These are phyloP conservation scores for Equus przewalskii DNA, from an alignment of 2,113 vertebrate genomes.

Conservation along the genomic window DNA sequence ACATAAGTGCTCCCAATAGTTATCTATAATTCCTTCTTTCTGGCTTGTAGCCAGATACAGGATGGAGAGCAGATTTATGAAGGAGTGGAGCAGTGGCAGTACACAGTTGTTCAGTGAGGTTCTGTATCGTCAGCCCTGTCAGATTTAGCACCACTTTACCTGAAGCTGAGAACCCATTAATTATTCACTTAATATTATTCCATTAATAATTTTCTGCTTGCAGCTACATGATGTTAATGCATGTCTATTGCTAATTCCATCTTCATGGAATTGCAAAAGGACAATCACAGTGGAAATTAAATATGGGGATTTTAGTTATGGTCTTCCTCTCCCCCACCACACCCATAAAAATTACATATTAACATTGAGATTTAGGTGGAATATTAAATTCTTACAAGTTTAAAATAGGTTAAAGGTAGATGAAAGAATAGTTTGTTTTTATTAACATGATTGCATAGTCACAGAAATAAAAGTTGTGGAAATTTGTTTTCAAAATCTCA, in stretches of 20 bases:
- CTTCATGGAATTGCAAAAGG: background rate
- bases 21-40: conserved; percentile 10
- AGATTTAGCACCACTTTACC: conserved; percentile 65
- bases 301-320: background rate
- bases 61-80: conserved; percentile 37
- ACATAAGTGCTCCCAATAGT: background rate
- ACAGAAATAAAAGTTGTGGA: background rate
- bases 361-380: background rate
- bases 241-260: conserved; percentile 3
- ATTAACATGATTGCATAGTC: background rate
- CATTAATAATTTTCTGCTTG: conserved; percentile 67
- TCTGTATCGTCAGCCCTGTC: conserved; percentile 21
- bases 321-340: background rate
- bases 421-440: background rate
- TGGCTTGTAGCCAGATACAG: background rate
- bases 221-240: conserved; percentile 69
- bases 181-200: conserved; percentile 9
- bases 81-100: conserved; percentile 62
- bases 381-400: conserved; percentile 10
- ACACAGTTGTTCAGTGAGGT: conserved; percentile 63
- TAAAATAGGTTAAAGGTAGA: background rate
- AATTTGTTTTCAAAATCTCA: conserved; percentile 2
- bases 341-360: background rate
- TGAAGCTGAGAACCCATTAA: conserved; percentile 76
- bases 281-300: background rate